Base-by-base conservation (phyloP, 2,113 vertebrate genomes). In the Saimiri boliviensis region DNA sequence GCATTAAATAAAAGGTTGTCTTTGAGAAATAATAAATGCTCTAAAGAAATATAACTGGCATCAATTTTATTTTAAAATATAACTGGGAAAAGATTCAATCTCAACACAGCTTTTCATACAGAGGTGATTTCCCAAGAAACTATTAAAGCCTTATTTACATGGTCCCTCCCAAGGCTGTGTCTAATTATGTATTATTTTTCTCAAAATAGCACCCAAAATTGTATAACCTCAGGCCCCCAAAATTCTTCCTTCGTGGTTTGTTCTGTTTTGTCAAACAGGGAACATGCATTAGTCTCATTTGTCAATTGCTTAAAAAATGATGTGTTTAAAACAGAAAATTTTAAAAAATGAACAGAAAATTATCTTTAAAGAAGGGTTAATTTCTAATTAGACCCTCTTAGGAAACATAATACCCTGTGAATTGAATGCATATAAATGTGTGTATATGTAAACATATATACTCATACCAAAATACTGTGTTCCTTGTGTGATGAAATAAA, bases 1-100 rank as follows among this genome's bases (percentile, higher is more conserved):
- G 85, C 79, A 82, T 91, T 97, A 94, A 96, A 85, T 74, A 93
- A 92, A 90, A 97, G 92, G n/a, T 42, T 76, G 74, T 35, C 71
- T 94, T 56, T 77, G 42, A 0, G 32, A 92, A 96, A 77, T 93
- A 93, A 96, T 56, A 89, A 96, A 86, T 85, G 23, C 19, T 73
- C 95, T 91, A 89, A 95, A 92, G 91, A 91, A 87, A 83, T 49
- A 95, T 35, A 89, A 86, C 47, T 63, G 52, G 42, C 20, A 93
- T 66, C 40, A 70, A 85, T 81, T 95, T 94, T 76, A 25, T 76
- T 97, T 96, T 98, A 91, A 95, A 97, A 93, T 58, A 1, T 0
- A 81, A 89, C 27, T 96, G 79, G 40, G 30, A 79, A 88, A 93
- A 76, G 30, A 95, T 82, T 96, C 40, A 86, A 66, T 14, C 12